Base-by-base conservation (phyloP, 2,888 invertebrate genomes). In the Nezara viridula region DNA sequence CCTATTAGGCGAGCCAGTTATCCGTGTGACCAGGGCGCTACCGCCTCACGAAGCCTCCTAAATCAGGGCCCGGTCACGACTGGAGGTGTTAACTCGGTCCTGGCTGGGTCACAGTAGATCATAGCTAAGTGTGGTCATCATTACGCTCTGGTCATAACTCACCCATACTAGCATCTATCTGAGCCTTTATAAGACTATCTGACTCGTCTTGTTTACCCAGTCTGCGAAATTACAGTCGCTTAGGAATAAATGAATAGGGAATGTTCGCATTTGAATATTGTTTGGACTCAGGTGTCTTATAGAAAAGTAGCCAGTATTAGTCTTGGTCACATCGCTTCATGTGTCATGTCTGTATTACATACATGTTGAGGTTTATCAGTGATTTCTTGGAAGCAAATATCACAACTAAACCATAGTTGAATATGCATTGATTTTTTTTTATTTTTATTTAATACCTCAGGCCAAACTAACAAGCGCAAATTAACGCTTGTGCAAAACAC, bases 1-100 rank as follows among this genome's bases (percentile, higher is more conserved):
- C 40, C 81, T 47, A 81, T 81, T 81, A 81, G 81, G 44, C 81
- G 81, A 81, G 81, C 81, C 44, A 81, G 81, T 81, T 81, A 81
- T 40, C 77, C 81, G 21, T 73, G 66, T 21, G 66, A 73, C 66
- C 32, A 37, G 81, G n/a, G 44, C 44, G 81, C 81, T 81, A 81
- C 81, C 81, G 81, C 81, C 81, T 44, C 81, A 81, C 81, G 81
- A 47, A 12, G 19, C 24, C 24, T 47, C 81, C 81, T 81, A 81
- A 81, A 81, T 81, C 81, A 81, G 44, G 44, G 44, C n/a, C 81
- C 44, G n/a, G 81, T 81, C 81, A 81, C 81, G 81, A 81, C 81
- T 47, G 37, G 81, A 81, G 81, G 81, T 81, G 81, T n/a, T 81
- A 81, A 81, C 44, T 44, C 81, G 44, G 81, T 47, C 81, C 47